phyloP scores from a whole-genome alignment of 2,113 vertebrate genomes.

The Nothocercus julius region DNA sequence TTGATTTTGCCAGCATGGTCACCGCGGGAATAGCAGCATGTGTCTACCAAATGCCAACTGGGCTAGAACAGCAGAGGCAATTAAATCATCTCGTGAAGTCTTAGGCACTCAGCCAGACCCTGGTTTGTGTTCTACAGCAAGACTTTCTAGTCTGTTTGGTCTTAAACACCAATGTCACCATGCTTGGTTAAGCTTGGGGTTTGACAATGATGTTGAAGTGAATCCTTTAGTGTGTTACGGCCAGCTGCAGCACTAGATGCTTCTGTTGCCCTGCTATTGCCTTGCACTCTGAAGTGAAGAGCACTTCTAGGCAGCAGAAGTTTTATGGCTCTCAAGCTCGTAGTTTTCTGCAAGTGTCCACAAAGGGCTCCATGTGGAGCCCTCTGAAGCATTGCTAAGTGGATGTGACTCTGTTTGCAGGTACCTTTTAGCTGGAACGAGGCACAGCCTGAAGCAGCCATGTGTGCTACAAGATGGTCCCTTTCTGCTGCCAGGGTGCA shows the following conservation, averaged over 20 bases:
- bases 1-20: slow-evolving; percentile 37
- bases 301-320: not conserved
- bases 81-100: slow-evolving; percentile 30
- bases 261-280: not conserved
- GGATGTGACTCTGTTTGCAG: not conserved
- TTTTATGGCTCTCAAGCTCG: not conserved
- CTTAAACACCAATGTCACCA: not conserved
- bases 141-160: not conserved
- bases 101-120: slow-evolving; percentile 18
- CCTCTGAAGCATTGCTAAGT: not conserved
- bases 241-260: not conserved
- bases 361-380: not conserved
- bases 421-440: not conserved
- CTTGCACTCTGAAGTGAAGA: not conserved
- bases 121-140: slow-evolving; percentile 8
- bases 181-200: not conserved
- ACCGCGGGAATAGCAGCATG: not conserved
- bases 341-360: not conserved
- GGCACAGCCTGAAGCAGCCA: not conserved
- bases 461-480: not conserved
- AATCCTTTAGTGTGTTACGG: not conserved
- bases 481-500: not conserved
- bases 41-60: slow-evolving; percentile 19
- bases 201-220: rapidly evolving
- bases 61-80: slow-evolving; percentile 37